Evolutionary conservation across 1,140 invertebrate genomes (phyloP), one percentile per base, ranked within the genome.

Genomic region (Cotesia glomerata): DNA sequence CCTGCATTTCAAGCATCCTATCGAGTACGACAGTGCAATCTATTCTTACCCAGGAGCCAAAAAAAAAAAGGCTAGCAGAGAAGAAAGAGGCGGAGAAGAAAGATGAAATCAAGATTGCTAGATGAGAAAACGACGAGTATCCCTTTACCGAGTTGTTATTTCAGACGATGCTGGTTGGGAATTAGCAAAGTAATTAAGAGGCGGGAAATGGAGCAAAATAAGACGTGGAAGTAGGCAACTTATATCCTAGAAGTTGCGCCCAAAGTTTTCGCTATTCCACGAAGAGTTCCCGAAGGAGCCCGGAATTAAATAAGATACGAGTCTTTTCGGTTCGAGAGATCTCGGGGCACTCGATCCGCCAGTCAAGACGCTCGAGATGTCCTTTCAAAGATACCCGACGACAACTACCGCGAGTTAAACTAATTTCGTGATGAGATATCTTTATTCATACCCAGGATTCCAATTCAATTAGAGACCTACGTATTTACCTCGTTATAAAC

Each of bases 161-260:
- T 82, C 78, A 80, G 75, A 76, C 71, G 75, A 32, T 49, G 68
- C 78, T 74, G 76, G 79, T 79, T 81, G 78, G 78, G 79, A 82
- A 84, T 84, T 84, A 81, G 78, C 78, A 80, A 84, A 83, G 82
- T 85, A 85, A 84, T 84, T 82, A 85, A 82, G 82, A 84, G 77
- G 80, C 79, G 76, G 77, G 80, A 83, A 82, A 82, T 81, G 80
- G 76, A 81, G 82, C 75, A 81, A 82, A 83, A 81, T 81, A 82
- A 80, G 78, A 68, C 69, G 77, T 45, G 11, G 39, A 49, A 26
- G 66, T 14, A 58, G 67, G 69, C 65, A 79, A 76, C 76, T 83
- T 81, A 80, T 78, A 81, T 78, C 45, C 39, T 45, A 45, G 39
- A 45, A 45, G 39, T 45, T 45, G 11, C 11, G 7, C 39, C 11